Evolutionary conservation across 2,888 invertebrate genomes (phyloP), one percentile per base, ranked within the genome.

Genomic region (Alloscopus bannaensis): DNA sequence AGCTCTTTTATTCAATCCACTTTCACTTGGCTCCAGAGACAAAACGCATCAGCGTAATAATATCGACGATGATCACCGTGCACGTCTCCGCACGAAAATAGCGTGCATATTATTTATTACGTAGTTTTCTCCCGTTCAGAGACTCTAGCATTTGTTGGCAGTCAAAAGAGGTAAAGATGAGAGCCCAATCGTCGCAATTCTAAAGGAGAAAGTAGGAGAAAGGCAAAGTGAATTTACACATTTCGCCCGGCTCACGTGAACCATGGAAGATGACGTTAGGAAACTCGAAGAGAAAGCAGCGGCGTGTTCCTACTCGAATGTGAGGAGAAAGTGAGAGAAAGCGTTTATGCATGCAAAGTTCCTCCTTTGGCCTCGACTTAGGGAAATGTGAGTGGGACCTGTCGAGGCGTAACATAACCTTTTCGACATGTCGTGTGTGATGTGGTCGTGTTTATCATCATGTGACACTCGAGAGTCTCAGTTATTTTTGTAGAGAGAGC

Each of bases 181-280:
- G 52, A 62, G 62, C 52, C 62, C 45, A 31, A 11, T n/a, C 31
- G 31, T 31, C 31, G 42, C 42, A 57, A 40, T 57, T n/a, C n/a
- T 70, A 70, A 70, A 45, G 45, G 70, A 26, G 13, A 65, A 42
- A 64, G 26, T 24, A 18, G 55, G 18, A 20, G 13, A 52, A 26
- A 4, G 26, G 55, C 47, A 71, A 71, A 71, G 62, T 71, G 62
- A 71, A 62, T 71, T 71, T 71, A 52, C 62, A 62, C 62, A 71
- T 71, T 71, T 71, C 20, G 60, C 3, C 1, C 42, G 60, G 59
- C 60, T 72, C 62, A 24, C 29, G 50, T 60, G 72, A 60, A 72
- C 47, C 59, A 31, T 45, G 70, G 28, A 42, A 47, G 59, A 75
- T 52, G 50, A 73, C 52, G 42, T 55, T 57, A 75, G 57, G 36